Base-by-base conservation (phyloP, 2,113 vertebrate species). In the Nicator chloris region DNA sequence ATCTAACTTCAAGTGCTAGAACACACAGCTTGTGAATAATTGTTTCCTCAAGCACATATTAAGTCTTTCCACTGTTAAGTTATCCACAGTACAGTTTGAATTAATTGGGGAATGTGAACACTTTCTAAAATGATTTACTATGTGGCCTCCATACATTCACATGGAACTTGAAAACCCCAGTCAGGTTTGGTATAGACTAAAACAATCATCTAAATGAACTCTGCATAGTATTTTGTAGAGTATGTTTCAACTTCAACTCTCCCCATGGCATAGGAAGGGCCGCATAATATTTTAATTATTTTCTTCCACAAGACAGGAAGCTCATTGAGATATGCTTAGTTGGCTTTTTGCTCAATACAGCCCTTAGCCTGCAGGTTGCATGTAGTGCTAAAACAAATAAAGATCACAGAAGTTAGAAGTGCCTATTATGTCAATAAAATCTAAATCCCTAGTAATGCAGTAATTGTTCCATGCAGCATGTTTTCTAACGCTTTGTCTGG, bases 381-480 rank as follows among this genome's bases (percentile, higher is more conserved):
- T 92, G 82, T 91, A 86, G 76, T 83, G 65, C 88, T 96, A 97
- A 95, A 96, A 71, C 88, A 97, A 97, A 97, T 92, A 95, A 97
- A 96, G 92, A 97, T 92, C 86, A 96, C 76, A 95, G 76, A 96
- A 95, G 84, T 97, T 57, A 92, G 92, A 97, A 90, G 92, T 96
- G 93, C 86, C 93, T 95, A 95, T 95, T 96, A 96, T 95, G 91
- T 86, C 94, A 97, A 94, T 97, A 96, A 97, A 97, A 96, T 95
- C 89, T 91, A 96, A 95, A 95, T 93, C 92, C 92, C 94, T 88
- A 47, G 87, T 95, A 96, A 96, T 95, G 82, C 90, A 95, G 96
- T 92, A 93, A 97, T 96, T 97, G 94, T 97, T 97, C 95, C 59
- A 75, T 88, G 92, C 83, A 95, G 96, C 94, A 88, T 94, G 91